These are phyloP conservation scores for Drosophila koepferae DNA, from an alignment of 2,888 invertebrate species.

Conservation along the genomic window DNA sequence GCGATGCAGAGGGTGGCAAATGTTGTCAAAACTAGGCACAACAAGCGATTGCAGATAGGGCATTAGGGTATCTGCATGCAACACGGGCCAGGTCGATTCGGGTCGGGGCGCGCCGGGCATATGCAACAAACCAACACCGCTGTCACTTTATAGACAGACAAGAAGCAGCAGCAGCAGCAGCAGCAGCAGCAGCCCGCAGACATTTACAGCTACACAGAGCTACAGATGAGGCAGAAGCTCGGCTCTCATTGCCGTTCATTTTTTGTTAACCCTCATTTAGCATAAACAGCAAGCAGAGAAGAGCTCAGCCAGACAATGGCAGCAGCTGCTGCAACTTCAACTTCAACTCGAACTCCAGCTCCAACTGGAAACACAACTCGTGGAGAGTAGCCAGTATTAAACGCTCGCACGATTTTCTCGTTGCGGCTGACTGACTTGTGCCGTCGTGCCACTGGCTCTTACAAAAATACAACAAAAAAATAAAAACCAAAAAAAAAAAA, in stretches of 20 bases:
- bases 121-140: slow-evolving; percentile 22
- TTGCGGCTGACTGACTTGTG: slow-evolving; percentile 81
- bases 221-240: slow-evolving; percentile 40
- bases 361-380: slow-evolving; percentile 27
- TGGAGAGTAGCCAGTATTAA: slow-evolving; percentile 54
- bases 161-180: slow-evolving; percentile 15
- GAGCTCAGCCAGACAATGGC: slow-evolving; percentile 58
- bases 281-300: slow-evolving; percentile 66
- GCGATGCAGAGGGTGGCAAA: slow-evolving; percentile 57
- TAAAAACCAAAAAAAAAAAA: slow-evolving; percentile 20
- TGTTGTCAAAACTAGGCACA: slow-evolving; percentile 72
- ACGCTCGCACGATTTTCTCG: slow-evolving; percentile 81
- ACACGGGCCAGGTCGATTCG: slow-evolving; percentile 4
- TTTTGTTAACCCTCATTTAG: slow-evolving; percentile 75
- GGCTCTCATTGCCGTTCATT: slow-evolving; percentile 59
- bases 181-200: slow-evolving; percentile 42
- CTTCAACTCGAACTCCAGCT: slow-evolving; percentile 33
- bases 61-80: slow-evolving; percentile 34
- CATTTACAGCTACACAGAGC: slow-evolving; percentile 55
- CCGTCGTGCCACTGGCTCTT: slow-evolving; percentile 74
- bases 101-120: slow-evolving; percentile 6
- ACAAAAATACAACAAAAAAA: slow-evolving; percentile 7
- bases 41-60: slow-evolving; percentile 64
- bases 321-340: slow-evolving; percentile 32
- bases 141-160: slow-evolving; percentile 21